Conservation (phyloP, 2,113 vertebrate genomes). For the Etia nguti region DNA sequence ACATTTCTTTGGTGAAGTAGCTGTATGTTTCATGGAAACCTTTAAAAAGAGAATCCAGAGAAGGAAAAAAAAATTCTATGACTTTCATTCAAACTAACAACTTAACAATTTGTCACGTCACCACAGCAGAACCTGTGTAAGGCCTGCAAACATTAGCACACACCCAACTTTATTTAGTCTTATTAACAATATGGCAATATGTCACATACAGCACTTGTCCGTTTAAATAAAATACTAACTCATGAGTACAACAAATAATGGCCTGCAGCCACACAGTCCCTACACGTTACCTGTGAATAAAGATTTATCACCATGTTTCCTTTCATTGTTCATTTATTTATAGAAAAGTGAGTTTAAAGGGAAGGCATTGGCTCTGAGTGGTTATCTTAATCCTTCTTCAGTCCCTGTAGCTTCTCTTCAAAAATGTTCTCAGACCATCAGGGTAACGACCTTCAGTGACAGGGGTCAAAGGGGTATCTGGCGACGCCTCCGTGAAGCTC, state of each 20-base stretch:
- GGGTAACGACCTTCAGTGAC: conserved; percentile 50
- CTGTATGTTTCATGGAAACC: conserved; percentile 64
- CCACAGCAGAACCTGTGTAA: background rate
- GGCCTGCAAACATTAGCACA: background rate
- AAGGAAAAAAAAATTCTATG: background rate
- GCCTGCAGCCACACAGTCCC: background rate
- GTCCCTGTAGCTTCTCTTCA: background rate
- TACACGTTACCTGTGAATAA: conserved; percentile 19
- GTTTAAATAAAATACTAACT: conserved; percentile 16
- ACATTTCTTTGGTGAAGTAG: conserved; percentile 64
- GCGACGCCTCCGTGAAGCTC: conserved; percentile 78
- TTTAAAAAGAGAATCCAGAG: conserved; percentile 35
- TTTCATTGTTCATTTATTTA: background rate
- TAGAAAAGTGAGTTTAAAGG: conserved; percentile 9
- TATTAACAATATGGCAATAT: conserved; percentile 61
- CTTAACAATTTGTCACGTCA: background rate
- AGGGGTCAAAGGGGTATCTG: conserved; percentile 74
- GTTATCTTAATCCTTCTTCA: background rate
- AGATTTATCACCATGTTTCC: background rate
- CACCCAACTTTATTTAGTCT: background rate
- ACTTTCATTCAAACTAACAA: background rate
- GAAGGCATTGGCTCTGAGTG: conserved; percentile 44
- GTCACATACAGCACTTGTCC: conserved; percentile 49
- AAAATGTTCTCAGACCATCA: background rate
- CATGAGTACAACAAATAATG: background rate